Conservation (phyloP, 2,113 vertebrate genomes). For the Nannobrachium achirus region DNA sequence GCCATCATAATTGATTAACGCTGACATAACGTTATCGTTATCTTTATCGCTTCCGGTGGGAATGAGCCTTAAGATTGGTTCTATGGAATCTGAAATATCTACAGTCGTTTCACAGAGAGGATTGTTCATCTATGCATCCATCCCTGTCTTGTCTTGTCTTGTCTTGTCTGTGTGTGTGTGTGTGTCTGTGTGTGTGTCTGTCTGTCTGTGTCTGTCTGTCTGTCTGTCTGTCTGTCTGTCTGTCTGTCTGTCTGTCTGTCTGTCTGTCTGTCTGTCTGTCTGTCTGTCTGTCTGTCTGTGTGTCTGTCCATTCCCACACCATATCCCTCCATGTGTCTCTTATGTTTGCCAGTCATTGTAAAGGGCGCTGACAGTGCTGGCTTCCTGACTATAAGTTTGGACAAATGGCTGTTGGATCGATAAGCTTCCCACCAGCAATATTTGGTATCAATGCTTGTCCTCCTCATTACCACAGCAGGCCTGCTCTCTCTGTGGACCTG, state of each 20-base stretch:
- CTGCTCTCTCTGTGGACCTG: conserved; percentile 77
- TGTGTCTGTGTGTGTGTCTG: background rate
- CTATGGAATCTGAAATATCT: conserved; percentile 3
- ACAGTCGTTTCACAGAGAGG: background rate
- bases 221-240: background rate
- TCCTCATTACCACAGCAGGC: conserved; percentile 84
- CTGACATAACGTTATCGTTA: too few species aligned
- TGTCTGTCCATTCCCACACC: background rate
- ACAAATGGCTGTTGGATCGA: conserved; percentile 81
- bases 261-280: background rate
- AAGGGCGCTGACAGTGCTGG: conserved; percentile 61
- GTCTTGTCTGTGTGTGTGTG: too few species aligned
- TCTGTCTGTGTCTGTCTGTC: background rate
- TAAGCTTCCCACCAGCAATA: conserved; percentile 84
- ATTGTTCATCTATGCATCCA: too few species aligned
- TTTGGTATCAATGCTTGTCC: conserved; percentile 84
- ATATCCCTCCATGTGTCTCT: conserved; percentile 1
- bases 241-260: background rate
- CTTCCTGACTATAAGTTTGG: conserved; percentile 73
- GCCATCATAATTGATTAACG: too few species aligned
- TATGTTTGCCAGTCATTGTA: conserved; percentile 61
- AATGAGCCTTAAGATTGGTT: conserved; percentile 5
- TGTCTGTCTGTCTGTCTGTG: conserved; percentile 2
- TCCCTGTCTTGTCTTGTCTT: too few species aligned
- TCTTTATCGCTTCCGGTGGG: too few species aligned